Base-by-base conservation (phyloP, 2,888 invertebrate species). In the Nipponacmea schrenckii region DNA sequence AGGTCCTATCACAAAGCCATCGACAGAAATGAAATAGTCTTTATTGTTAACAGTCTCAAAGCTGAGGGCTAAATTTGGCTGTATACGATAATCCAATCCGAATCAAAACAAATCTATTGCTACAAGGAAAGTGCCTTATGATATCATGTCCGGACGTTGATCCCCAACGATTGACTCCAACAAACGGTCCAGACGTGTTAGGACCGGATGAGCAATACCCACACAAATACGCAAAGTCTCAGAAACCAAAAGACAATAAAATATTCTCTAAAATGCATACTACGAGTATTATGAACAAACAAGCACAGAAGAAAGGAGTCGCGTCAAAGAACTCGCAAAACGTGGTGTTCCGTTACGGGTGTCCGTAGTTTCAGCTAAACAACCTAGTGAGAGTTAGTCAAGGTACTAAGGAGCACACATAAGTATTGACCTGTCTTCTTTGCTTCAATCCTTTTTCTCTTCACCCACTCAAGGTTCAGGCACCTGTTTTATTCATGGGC, bases 301-400 rank as follows among this genome's bases (percentile, higher is more conserved):
- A 46, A 26, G 48, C 24, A 7, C 20, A 64, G 27, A 62, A 67
- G 17, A n/a, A 67, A 45, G 67, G 72, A 31, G 73, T 71, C 24
- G 80, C 81, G 5, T 74, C 75, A 2, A 80, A 20, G 82, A 83
- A 74, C 76, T 85, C 14, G 77, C 81, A 3, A 80, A 80, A 64
- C 80, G 80, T 68, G 85, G 84, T 0, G 83, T 85, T 24, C 84
- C 84, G n/a, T 67, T 85, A 26, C 70, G 83, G 48, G 81, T 83
- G 1, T 83, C 85, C n/a, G 79, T 80, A 2, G 77, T 84, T 10
- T 78, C 81, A 26, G 76, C 75, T 64, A 72, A 71, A 69, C 73
- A 77, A 45, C 66, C 70, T 15, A 63, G 72, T 56, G 56, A 70
- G n/a, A 27, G 46, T 4, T 64, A n/a, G n/a, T n/a, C n/a, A n/a